These are phyloP conservation scores for Dasypus novemcinctus DNA, from an alignment of 2,113 vertebrate genomes.

Conservation along the genomic window DNA sequence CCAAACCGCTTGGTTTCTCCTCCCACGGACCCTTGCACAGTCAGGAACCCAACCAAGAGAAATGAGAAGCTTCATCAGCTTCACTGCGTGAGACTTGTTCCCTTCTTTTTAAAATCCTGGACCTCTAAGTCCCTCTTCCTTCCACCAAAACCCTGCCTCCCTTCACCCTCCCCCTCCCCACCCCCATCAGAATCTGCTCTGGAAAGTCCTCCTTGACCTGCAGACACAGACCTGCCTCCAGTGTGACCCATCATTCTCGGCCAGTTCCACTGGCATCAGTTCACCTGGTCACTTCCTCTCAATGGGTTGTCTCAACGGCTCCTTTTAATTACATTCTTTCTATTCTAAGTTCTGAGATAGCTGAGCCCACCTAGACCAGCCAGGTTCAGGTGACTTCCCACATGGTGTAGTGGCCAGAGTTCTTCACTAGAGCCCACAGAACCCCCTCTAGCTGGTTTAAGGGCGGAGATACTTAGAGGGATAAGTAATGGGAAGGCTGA, in stretches of 20 bases:
- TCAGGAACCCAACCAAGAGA: background rate
- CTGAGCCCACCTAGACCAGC: background rate
- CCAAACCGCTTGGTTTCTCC: background rate
- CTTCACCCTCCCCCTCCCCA: background rate
- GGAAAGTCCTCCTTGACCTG: constrained; percentile 54
- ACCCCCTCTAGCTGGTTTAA: background rate
- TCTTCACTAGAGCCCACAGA: background rate
- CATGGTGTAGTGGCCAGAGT: background rate
- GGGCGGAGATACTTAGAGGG: background rate
- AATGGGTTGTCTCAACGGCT: background rate
- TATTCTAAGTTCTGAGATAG: background rate
- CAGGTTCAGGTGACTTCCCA: background rate
- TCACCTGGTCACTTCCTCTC: constrained; percentile 6
- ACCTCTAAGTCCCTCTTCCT: background rate
- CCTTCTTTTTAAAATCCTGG: constrained; percentile 64
- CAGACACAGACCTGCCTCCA: constrained; percentile 54
- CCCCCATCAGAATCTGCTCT: constrained; percentile 18
- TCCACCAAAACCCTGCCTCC: background rate
- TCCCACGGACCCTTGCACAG: background rate
- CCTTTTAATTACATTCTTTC: background rate
- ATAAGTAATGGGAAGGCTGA: background rate
- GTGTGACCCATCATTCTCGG: background rate
- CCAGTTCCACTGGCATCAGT: constrained; percentile 40
- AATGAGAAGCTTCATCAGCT: constrained; percentile 45
- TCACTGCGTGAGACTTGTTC: constrained; percentile 38